Conservation (phyloP, 2,888 invertebrate species). For the Amitus sp. region DNA sequence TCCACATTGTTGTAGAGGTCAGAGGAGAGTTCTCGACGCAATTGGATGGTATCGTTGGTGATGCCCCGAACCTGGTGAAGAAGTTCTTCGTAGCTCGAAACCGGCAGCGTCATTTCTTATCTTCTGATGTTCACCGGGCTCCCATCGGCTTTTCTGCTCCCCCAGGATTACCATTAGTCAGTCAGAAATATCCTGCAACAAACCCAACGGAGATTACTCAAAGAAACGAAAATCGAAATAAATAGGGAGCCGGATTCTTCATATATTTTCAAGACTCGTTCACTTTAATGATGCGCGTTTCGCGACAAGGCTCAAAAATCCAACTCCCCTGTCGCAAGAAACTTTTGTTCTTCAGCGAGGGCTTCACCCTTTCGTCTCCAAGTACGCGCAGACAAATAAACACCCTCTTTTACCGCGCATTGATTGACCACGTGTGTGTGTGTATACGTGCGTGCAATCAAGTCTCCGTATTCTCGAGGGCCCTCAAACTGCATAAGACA, state of each 20-base stretch:
- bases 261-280: background rate
- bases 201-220: slow-evolving; percentile 1
- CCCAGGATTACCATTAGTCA: slow-evolving; percentile 48
- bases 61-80: slow-evolving; percentile 71
- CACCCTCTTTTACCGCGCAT: slow-evolving; percentile 26
- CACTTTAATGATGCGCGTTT: slow-evolving; percentile 12
- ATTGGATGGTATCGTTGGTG: slow-evolving; percentile 70
- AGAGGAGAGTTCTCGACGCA: slow-evolving; percentile 67
- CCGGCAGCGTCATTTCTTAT: slow-evolving; percentile 70
- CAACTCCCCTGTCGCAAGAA: slow-evolving; percentile 10
- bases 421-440: slow-evolving; percentile 26
- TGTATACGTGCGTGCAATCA: background rate
- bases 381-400: slow-evolving; percentile 24
- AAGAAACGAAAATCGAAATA: no score
- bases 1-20: slow-evolving; percentile 59
- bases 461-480: slow-evolving; percentile 19
- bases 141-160: slow-evolving; percentile 43
- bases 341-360: slow-evolving; percentile 27
- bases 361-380: slow-evolving; percentile 32
- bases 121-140: slow-evolving; percentile 47
- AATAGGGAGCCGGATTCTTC: background rate
- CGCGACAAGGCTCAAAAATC: slow-evolving; percentile 16
- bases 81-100: slow-evolving; percentile 73
- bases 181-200: slow-evolving; percentile 35
- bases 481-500: slow-evolving; percentile 30